These are phyloP conservation scores for roundworm (Caenorhabditis elegans) DNA, from an alignment of 1,140 invertebrate species.

Conservation along the genomic window DNA sequence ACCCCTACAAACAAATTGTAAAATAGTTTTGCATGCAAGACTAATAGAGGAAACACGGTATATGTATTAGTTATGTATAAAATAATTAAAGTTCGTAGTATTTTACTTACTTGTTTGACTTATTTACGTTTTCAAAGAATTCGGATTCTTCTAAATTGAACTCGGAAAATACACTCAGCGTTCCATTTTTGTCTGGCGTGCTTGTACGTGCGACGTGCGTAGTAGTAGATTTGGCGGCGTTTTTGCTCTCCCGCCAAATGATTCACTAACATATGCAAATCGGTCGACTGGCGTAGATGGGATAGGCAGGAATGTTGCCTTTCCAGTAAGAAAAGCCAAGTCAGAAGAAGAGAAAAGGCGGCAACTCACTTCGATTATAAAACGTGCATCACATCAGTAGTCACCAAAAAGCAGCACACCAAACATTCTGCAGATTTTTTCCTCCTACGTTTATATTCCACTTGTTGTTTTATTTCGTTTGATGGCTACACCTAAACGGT, in stretches of 20 bases:
- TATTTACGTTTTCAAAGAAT: too few species aligned
- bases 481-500: too few species aligned
- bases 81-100: too few species aligned
- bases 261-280: constrained; percentile 29
- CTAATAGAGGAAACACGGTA: too few species aligned
- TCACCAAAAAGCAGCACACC: neutral
- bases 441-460: neutral
- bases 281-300: constrained; percentile 5
- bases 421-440: neutral
- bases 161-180: neutral
- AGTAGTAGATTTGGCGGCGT: constrained; percentile 2
- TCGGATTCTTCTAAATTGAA: too few species aligned
- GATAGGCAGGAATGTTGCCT: constrained; percentile 3
- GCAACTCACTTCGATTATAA: constrained; percentile 22
- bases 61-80: too few species aligned
- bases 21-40: too few species aligned
- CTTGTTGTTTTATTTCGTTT: too few species aligned
- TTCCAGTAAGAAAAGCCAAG: neutral
- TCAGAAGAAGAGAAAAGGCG: neutral
- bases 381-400: constrained; percentile 2
- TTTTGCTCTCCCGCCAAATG: neutral
- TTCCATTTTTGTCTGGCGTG: too few species aligned
- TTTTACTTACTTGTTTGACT: too few species aligned
- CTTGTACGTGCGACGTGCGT: neutral
- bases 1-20: too few species aligned